Evolutionary conservation across 2,888 invertebrate genomes (phyloP), one percentile per base, ranked within the genome.

Genomic region (Protophormia terraenovae): DNA sequence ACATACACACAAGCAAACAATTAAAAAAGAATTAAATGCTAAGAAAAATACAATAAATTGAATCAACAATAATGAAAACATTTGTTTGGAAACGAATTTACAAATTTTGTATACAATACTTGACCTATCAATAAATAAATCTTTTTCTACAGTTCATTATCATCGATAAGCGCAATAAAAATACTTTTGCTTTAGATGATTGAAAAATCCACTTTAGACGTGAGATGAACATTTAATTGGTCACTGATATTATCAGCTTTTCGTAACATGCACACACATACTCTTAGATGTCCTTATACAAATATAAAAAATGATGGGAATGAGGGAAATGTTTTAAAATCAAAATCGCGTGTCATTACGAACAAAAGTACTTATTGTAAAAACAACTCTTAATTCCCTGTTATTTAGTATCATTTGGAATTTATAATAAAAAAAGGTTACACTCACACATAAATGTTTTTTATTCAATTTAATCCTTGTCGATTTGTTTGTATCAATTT

Each of bases 401-500:
- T 76, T 71, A n/a, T n/a, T n/a, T n/a, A 50, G 71, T 71, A 73
- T 69, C 77, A 77, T 77, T 77, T 81, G 53, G 41, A 62, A 50
- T 45, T 53, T 24, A 75, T 58, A 19, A n/a, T n/a, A n/a, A n/a
- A 14, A 67, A 67, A 55, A 35, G 47, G 45, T 58, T 47, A 47
- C 27, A 66, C 47, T 58, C 50, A 66, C 7, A 50, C 35, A 58
- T 38, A 35, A 14, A 35, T n/a, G 10, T 41, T 53, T 35, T 19
- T 58, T 72, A 19, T 53, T 60, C 69, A 64, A 72, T 78, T 62
- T 81, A 85, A 85, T 79, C 81, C 78, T 58, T 71, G 75, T 76
- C 82, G 71, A 82, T 85, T 80, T 82, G 58, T 85, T 85, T 85
- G 85, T 82, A 82, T 85, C 85, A 82, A 79, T 82, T 85, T 82